These are phyloP conservation scores for Calidris pygmaea DNA, from an alignment of 2,113 vertebrate species.

Conservation along the genomic window DNA sequence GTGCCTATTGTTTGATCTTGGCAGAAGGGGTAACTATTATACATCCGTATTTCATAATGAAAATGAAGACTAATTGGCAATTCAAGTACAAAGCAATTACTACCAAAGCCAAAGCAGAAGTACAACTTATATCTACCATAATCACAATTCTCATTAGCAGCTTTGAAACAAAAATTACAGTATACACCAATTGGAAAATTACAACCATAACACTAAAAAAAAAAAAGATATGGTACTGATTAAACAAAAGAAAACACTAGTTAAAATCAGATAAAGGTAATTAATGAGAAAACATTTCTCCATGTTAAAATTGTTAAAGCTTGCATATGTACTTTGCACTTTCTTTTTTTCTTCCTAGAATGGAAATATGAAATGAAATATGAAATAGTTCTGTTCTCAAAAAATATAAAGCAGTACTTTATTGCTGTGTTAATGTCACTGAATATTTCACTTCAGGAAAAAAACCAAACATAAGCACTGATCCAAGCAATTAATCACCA, in stretches of 20 bases:
- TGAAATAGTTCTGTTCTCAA: not conserved
- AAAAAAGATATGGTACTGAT: not conserved
- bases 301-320: not conserved
- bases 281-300: not conserved
- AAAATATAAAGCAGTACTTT: not conserved
- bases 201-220: not conserved
- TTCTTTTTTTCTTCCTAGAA: not conserved
- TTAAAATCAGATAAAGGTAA: not conserved
- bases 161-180: constrained; percentile 28
- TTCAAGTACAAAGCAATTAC: not conserved
- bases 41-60: not conserved
- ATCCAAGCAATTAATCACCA: not conserved
- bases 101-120: not conserved
- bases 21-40: constrained; percentile 8
- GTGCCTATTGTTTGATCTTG: constrained; percentile 28
- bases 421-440: not conserved
- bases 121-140: not conserved
- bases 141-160: not conserved
- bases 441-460: not conserved
- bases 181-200: not conserved
- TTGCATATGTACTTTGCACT: not conserved
- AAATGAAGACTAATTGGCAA: constrained; percentile 3
- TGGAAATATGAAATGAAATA: not conserved
- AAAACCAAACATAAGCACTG: not conserved
- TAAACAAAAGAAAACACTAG: not conserved